Evolutionary conservation across 2,113 vertebrate species (phyloP), one percentile per base, ranked within the genome.

Genomic region (Hydrochoerus hydrochaeris): DNA sequence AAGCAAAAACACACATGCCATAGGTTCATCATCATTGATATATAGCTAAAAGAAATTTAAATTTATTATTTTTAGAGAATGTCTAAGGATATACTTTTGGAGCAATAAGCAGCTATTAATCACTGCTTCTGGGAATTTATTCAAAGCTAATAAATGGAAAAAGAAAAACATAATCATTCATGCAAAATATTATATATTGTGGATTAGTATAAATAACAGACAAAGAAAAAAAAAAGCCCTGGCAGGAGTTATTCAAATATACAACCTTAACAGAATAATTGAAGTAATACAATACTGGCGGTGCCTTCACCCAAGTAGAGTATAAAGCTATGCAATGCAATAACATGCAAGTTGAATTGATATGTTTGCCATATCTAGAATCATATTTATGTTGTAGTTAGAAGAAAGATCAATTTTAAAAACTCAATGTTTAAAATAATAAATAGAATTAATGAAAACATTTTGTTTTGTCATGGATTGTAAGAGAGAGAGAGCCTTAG

Each of bases 351-450:
- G 26, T 65, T 58, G 75, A 75, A 83, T 22, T 73, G 22, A 41
- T 54, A 52, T 44, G 4, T 1, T 5, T 24, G 19, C 5, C n/a
- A 12, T 57, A 19, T 63, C 58, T n/a, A 9, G 0, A 84, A 63
- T 65, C 87, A 58, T n/a, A 17, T n/a, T 84, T 90, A 83, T 30
- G 84, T 41, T 67, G 9, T 90, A 24, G 65, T 97, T 63, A 84
- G 85, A 92, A 83, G n/a, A 94, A 95, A 65, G 2, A 84, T 41
- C 19, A 57, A 7, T 49, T 54, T 78, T 19, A 26, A 58, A 83
- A 44, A 78, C 16, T 30, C 14, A 81, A 10, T 35, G 46, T 82
- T 63, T 57, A 58, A 57, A 57, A 75, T 32, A 94, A 46, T 92
- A 73, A 69, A 17, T 77, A 10, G 16, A 93, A 86, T 57, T 24